These are phyloP conservation scores for Stomorhina lunata DNA, from an alignment of 2,888 invertebrate species.

Conservation along the genomic window DNA sequence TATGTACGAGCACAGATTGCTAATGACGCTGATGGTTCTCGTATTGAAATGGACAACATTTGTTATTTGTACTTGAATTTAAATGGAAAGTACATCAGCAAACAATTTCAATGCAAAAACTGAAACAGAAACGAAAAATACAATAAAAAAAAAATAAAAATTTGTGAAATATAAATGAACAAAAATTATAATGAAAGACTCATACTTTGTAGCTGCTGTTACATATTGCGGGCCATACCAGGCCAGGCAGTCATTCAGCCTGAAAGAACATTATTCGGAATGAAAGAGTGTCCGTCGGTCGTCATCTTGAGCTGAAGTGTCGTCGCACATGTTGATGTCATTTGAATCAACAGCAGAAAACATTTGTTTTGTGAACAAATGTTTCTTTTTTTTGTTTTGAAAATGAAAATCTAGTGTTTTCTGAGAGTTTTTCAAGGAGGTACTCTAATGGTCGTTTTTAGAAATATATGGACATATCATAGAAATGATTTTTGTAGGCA, in stretches of 20 bases:
- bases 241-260: constrained; percentile 1
- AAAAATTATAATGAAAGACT: constrained; percentile 56
- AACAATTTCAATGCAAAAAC: constrained; percentile 45
- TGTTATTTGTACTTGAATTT: constrained; percentile 62
- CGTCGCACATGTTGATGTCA: constrained; percentile 72
- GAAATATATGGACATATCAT: background rate
- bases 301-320: constrained; percentile 67
- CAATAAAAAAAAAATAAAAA: background rate
- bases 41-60: constrained; percentile 56
- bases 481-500: background rate
- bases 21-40: constrained; percentile 44
- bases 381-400: background rate
- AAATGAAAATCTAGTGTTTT: background rate
- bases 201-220: constrained; percentile 45
- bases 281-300: constrained; percentile 12
- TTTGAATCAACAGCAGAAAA: constrained; percentile 58
- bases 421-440: constrained; percentile 37
- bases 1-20: background rate
- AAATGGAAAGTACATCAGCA: constrained; percentile 55
- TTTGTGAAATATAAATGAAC: constrained; percentile 12
- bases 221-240: background rate
- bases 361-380: constrained; percentile 52
- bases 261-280: constrained; percentile 8
- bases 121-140: background rate
- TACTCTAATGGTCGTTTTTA: constrained; percentile 24